These are phyloP conservation scores for Coregonus sp. DNA, from an alignment of 2,797 vertebrate species.

Conservation along the genomic window DNA sequence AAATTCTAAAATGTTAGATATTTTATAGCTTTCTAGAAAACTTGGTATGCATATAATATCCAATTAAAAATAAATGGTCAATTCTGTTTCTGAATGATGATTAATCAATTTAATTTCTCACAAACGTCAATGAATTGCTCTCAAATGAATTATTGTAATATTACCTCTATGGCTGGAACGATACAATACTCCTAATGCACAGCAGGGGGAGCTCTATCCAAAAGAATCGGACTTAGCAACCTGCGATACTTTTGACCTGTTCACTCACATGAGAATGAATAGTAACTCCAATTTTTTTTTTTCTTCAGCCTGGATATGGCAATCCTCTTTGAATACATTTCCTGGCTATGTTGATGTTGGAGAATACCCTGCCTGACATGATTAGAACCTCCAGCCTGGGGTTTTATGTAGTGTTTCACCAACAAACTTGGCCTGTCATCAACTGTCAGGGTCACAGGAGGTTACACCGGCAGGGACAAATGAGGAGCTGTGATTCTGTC, in stretches of 20 bases:
- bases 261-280: background rate
- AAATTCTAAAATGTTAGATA: conserved; percentile 97
- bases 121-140: background rate
- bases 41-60: conserved; percentile 97
- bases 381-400: conserved; percentile 15
- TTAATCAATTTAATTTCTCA: background rate
- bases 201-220: conserved; percentile 42
- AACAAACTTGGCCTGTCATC: conserved; percentile 36
- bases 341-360: background rate
- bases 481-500: background rate
- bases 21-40: conserved; percentile 99
- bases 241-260: background rate
- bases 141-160: background rate
- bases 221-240: conserved; percentile 16
- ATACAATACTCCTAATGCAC: conserved; percentile 14
- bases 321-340: conserved; percentile 46
- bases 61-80: conserved; percentile 90
- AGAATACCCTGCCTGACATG: background rate
- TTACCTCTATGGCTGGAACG: background rate
- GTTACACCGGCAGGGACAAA: conserved; percentile 38
- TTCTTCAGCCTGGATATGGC: background rate
- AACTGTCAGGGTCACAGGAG: conserved; percentile 15
- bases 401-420: conserved; percentile 37
- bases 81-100: conserved; percentile 43
- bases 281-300: background rate